Base-by-base conservation (phyloP, 2,113 vertebrate genomes). In the Tetrax tetrax region DNA sequence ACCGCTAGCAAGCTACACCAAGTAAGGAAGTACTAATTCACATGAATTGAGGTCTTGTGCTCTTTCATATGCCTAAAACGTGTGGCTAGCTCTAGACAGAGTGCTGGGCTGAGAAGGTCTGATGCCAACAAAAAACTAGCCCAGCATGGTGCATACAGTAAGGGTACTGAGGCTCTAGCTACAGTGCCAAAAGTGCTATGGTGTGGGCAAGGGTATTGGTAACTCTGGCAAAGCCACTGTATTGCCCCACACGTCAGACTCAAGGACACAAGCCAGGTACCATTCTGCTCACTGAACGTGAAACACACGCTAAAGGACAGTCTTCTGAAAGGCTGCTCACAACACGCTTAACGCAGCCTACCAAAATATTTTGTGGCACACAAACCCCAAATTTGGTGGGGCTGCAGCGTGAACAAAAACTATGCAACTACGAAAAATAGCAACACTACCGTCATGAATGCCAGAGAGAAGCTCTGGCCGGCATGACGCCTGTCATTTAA, bases 381-480 rank as follows among this genome's bases (percentile, higher is more conserved):
- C 6, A 43, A 17, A 38, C 0, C 8, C 9, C 7, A 66, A 37
- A 3, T 29, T 20, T 6, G 38, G 9, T 14, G 70, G 5, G 43
- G 50, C 18, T 4, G 4, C 12, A 7, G 5, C 1, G 10, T 0
- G 7, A 72, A 45, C 17, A 51, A 50, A 53, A 23, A 1, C 47
- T 28, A 8, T 0, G 2, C 6, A 33, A 15, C 24, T 9, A 29
- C 0, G 29, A 33, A 61, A 38, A 37, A 0, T 0, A 48, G 15
- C 57, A 29, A 21, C 20, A 2, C 0, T 0, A 21, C 33, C 23
- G 15, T 5, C 15, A 0, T 4, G 27, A 41, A 2, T 0, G 41
- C 29, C 14, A 6, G 41, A 43, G 41, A 43, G 41, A 43, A 16
- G 38, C 14, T 29, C 47, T 13, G 29, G 47, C 48, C 10, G 43